Conservation (phyloP, 2,797 vertebrate genomes). For the Cossypha polioptera region DNA sequence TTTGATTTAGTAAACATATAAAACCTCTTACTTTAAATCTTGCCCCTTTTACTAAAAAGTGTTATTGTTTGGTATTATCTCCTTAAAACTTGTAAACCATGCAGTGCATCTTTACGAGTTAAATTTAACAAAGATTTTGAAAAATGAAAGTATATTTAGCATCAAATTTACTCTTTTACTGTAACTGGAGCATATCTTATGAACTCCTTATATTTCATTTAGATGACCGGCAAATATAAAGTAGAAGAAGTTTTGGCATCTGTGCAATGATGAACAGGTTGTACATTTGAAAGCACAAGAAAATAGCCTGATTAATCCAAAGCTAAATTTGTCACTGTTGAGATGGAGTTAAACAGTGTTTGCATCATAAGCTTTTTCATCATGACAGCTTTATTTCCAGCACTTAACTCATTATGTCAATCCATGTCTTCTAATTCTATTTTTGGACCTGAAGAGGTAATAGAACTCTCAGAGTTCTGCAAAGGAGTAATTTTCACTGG, state of each 20-base stretch:
- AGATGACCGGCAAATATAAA: constrained; percentile 13
- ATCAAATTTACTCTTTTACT: neutral
- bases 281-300: neutral
- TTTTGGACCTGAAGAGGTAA: neutral
- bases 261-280: neutral
- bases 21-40: neutral
- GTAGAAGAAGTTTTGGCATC: constrained; percentile 9
- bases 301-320: constrained; percentile 48
- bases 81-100: neutral
- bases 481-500: neutral
- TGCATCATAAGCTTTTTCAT: constrained; percentile 32
- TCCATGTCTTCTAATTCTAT: neutral
- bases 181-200: neutral
- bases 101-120: neutral
- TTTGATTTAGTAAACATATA: neutral
- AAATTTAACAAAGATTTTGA: neutral
- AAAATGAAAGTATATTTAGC: neutral
- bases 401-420: constrained; percentile 42
- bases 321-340: constrained; percentile 28
- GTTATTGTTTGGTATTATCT: neutral
- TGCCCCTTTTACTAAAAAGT: neutral
- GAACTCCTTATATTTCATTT: constrained; percentile 36
- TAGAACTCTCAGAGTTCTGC: neutral
- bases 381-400: constrained; percentile 26
- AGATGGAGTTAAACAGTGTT: constrained; percentile 40